Evolutionary conservation across 2,888 invertebrate genomes (phyloP).

Genomic region (Lucinisca nassula): DNA sequence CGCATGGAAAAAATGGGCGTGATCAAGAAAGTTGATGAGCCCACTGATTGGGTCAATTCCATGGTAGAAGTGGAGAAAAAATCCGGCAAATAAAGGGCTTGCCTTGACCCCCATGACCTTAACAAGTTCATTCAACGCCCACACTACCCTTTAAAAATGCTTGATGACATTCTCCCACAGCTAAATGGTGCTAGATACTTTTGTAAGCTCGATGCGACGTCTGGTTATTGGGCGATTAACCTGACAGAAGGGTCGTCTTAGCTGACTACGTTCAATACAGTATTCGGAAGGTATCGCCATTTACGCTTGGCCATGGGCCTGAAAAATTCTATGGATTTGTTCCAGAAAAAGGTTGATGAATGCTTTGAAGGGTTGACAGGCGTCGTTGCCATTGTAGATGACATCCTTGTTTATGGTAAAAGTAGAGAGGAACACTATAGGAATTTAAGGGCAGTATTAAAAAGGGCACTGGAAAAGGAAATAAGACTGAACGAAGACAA

Average conservation of each 20-base stretch:
- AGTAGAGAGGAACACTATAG: neutral
- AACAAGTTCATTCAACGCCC: conserved; percentile 55
- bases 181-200: conserved; percentile 50
- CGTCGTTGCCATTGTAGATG: neutral
- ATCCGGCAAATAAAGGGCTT: conserved; percentile 67
- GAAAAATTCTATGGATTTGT: neutral
- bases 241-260: neutral
- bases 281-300: neutral
- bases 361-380: neutral
- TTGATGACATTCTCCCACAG: conserved; percentile 43
- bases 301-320: too few species aligned
- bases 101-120: conserved; percentile 69
- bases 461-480: neutral
- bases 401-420: neutral
- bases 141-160: conserved; percentile 36
- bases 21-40: conserved; percentile 58
- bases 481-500: neutral
- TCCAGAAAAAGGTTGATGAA: neutral
- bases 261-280: neutral
- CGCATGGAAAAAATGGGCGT: conserved; percentile 18
- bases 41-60: conserved; percentile 73
- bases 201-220: conserved; percentile 47
- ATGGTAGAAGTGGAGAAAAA: conserved; percentile 51
- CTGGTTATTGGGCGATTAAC: conserved; percentile 14
- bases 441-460: neutral